Evolutionary conservation across 2,888 invertebrate species (phyloP), one percentile per base, ranked within the genome.

Genomic region (Aspidiotus rigidus): DNA sequence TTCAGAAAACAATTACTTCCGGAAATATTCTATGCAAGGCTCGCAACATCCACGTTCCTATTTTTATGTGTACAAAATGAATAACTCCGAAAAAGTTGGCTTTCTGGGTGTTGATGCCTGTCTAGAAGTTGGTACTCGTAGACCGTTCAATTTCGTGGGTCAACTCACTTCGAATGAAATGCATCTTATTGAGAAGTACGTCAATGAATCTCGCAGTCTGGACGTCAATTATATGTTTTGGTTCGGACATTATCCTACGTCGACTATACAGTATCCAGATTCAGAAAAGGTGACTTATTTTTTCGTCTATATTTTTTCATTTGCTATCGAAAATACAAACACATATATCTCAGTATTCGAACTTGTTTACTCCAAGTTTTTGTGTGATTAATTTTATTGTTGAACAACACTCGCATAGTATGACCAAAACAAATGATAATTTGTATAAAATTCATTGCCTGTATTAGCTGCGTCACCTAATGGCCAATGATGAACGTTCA

Each of bases 171-270:
- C 64, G 13, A n/a, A 69, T 13, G 73, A 73, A 62, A 71, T 73
- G 49, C 44, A 70, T n/a, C 78, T 79, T 73, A 78, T 91, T 64
- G 77, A 82, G 13, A 49, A 17, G 15, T 67, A 72, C 39, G 54
- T 66, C 17, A 60, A 69, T 39, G 70, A 70, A 72, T 72, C 72
- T 41, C 53, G 72, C 17, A 71, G 71, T 69, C 54, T 60, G n/a
- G 56, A 70, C 44, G 64, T 69, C 11, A 55, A 71, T 75, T 82
- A 84, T 74, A 86, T 86, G 1, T 79, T 90, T 72, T 88, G 87
- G 84, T 94, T 93, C 80, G 93, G 92, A 2, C 95, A 95, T 78
- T 94, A 93, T 79, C 93, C 95, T 5, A 90, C 93, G 17, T 93
- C 93, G 7, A 88, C 90, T 74, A 89, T 94, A 74, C 78, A 90